Percentiles rank a stretch among this genome's conserved stretches.
phyloP scores from a whole-genome alignment of 2,797 vertebrate genomes.

The Passerculus sandwichensis region DNA sequence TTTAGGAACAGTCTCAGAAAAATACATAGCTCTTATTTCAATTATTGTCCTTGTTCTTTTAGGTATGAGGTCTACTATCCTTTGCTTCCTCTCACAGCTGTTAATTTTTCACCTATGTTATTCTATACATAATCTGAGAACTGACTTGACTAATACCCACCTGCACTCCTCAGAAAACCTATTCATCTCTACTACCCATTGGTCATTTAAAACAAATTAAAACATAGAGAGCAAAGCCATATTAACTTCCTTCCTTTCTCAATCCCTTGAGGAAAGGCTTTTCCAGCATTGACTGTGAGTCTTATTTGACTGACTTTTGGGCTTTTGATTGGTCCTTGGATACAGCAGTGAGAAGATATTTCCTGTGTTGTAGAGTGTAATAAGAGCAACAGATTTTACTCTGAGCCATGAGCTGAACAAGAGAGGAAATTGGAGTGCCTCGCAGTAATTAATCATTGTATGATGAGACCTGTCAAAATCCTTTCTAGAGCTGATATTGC shows the following conservation, averaged over 20 bases:
- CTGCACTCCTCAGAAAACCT: not conserved
- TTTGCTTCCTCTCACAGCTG: not conserved
- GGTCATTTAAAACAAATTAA: slow-evolving; percentile 16
- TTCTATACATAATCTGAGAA: not conserved
- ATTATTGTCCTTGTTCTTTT: not conserved
- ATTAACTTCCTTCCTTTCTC: not conserved
- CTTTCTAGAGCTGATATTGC: slow-evolving; percentile 86
- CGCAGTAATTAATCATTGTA: slow-evolving; percentile 95
- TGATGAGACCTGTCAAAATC: slow-evolving; percentile 91
- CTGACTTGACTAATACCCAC: not conserved
- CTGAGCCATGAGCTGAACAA: slow-evolving; percentile 76
- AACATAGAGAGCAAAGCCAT: not conserved
- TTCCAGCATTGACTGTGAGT: slow-evolving; percentile 36
- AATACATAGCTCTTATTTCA: not conserved
- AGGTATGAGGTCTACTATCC: not conserved
- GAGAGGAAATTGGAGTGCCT: slow-evolving; percentile 90
- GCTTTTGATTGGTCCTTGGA: slow-evolving; percentile 69
- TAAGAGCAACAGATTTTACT: slow-evolving; percentile 83
- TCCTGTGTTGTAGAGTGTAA: slow-evolving; percentile 81
- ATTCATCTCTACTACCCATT: not conserved
- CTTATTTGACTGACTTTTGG: slow-evolving; percentile 70
- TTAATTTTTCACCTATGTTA: not conserved
- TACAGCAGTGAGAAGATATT: slow-evolving; percentile 75
- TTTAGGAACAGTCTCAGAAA: not conserved
- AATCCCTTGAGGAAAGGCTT: not conserved